A percentile compares a stretch with the other conserved stretches of the same genome.
Evolutionary conservation across 2,113 vertebrate species (phyloP).

Genomic region (Desmodus rotundus): DNA sequence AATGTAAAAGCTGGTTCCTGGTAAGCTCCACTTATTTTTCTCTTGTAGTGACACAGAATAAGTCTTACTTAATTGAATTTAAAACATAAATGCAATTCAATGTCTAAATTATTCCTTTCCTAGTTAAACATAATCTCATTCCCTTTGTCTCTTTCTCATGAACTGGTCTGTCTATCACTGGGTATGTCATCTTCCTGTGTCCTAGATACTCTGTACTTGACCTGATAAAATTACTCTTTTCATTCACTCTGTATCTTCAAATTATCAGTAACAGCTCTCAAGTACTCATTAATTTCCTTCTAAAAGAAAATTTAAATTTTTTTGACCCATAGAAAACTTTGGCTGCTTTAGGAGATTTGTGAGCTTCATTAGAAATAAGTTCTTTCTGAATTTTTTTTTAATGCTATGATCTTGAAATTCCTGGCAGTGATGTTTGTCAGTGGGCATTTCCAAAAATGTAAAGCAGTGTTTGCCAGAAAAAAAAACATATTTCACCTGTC

Average conservation of each 20-base stretch:
- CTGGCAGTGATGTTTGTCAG: neutral
- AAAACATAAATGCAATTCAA: neutral
- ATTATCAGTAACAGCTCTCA: neutral
- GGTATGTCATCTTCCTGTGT: neutral
- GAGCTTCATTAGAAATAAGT: neutral
- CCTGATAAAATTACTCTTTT: neutral
- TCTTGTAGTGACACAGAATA: neutral
- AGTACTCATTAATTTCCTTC: neutral
- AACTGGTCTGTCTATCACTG: neutral
- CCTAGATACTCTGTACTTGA: neutral
- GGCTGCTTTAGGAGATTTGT: neutral
- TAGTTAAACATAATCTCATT: neutral
- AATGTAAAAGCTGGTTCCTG: neutral
- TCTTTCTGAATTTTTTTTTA: neutral
- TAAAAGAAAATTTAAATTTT: slow-evolving; percentile 25
- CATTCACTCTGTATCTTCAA: neutral
- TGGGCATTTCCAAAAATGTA: neutral
- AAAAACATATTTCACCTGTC: neutral
- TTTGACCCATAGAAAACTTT: slow-evolving; percentile 6
- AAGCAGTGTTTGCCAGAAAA: neutral
- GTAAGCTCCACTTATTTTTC: neutral
- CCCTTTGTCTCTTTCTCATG: neutral
- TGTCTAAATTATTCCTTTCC: neutral
- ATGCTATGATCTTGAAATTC: neutral
- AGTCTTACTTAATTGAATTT: slow-evolving; percentile 1